Percentiles rank a stretch among this genome's conserved stretches.
Evolutionary conservation across 2,113 vertebrate species (phyloP).

Genomic region (Hystrix brachyura): DNA sequence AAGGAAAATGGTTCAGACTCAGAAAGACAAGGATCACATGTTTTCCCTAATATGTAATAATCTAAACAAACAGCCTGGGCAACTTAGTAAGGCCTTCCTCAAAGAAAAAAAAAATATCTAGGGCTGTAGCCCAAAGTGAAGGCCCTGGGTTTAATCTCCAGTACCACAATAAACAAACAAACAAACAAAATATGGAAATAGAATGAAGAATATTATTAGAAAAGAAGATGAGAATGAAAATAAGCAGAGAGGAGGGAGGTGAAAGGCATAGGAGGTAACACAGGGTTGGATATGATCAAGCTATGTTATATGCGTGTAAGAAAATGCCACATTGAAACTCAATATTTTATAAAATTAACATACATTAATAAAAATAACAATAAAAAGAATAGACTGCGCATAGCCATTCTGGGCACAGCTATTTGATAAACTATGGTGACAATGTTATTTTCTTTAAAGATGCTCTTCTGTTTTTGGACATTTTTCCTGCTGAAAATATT

Average conservation of each 20-base stretch:
- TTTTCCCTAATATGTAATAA: neutral
- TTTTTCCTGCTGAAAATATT: neutral
- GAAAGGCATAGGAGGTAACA: neutral
- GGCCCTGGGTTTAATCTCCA: neutral
- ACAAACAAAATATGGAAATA: neutral
- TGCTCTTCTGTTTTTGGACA: neutral
- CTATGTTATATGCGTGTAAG: neutral
- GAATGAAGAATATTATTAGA: neutral
- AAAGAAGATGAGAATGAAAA: neutral
- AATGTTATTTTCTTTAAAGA: neutral
- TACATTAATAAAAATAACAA: neutral
- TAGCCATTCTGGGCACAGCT: too few relatives aligned
- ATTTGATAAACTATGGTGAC: neutral
- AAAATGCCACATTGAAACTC: neutral
- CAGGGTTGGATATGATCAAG: neutral
- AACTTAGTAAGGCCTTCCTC: neutral
- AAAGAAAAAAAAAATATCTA: neutral
- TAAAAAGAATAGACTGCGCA: neutral
- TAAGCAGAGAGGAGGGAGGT: neutral
- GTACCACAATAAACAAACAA: neutral
- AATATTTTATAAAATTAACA: neutral
- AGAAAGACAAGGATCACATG: neutral
- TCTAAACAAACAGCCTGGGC: neutral
- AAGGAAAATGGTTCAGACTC: neutral
- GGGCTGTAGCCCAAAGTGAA: neutral